phyloP scores from a whole-genome alignment of 2,888 invertebrate genomes.

The Thumatha senex region DNA sequence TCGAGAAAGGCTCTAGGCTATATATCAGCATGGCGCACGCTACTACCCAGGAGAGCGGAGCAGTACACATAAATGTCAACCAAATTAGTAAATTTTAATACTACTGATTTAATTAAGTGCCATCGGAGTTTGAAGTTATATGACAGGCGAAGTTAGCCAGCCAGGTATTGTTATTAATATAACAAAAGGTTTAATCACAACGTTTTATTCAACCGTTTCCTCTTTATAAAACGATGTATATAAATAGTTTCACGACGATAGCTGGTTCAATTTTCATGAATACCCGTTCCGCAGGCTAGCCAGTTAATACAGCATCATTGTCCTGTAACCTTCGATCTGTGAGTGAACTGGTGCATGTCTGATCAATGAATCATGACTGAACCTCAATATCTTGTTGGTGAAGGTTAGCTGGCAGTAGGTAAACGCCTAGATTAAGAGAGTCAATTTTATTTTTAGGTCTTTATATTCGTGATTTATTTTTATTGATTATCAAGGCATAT shows the following conservation, averaged over 20 bases:
- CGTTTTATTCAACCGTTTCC: background rate
- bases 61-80: too few species aligned
- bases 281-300: background rate
- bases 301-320: background rate
- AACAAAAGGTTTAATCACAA: background rate
- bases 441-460: too few species aligned
- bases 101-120: too few species aligned
- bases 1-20: too few species aligned
- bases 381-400: background rate
- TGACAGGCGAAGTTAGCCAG: too few species aligned
- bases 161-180: background rate
- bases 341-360: constrained; percentile 1
- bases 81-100: too few species aligned
- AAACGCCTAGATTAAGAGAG: too few species aligned
- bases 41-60: too few species aligned
- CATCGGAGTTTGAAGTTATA: too few species aligned
- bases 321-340: background rate
- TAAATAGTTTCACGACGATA: background rate
- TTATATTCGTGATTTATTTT: too few species aligned
- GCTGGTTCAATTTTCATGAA: background rate
- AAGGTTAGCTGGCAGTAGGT: background rate
- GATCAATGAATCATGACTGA: background rate
- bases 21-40: too few species aligned
- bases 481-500: too few species aligned
- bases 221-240: background rate